A percentile compares a stretch with the other conserved stretches of the same genome.
These are phyloP conservation scores for Rotaria macrura DNA, from an alignment of 2,888 invertebrate genomes.

Conservation along the genomic window DNA sequence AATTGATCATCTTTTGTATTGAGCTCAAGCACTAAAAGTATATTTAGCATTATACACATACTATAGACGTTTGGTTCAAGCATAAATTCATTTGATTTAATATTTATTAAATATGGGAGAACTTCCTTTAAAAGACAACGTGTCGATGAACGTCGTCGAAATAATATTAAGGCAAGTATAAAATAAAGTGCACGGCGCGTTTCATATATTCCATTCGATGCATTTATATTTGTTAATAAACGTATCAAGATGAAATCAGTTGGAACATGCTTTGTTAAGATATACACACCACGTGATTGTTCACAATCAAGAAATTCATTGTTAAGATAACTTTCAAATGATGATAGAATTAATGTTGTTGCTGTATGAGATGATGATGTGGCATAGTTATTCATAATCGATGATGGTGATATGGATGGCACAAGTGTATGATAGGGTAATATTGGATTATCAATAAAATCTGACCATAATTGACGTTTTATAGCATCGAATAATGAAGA, in stretches of 20 bases:
- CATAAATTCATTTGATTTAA: constrained; percentile 10
- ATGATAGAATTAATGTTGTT: background rate
- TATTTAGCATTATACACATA: background rate
- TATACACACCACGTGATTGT: background rate
- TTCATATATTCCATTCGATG: constrained; percentile 1
- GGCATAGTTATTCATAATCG: background rate
- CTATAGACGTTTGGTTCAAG: constrained; percentile 6
- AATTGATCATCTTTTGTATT: background rate
- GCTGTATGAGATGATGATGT: background rate
- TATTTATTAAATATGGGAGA: constrained; percentile 18
- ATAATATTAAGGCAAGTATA: background rate
- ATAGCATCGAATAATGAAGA: background rate
- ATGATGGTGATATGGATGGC: background rate
- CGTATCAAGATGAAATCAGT: background rate
- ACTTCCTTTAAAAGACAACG: background rate
- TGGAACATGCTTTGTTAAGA: background rate
- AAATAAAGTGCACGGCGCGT: background rate
- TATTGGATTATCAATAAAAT: constrained; percentile 5
- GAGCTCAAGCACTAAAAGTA: background rate
- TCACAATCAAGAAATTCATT: constrained; percentile 7
- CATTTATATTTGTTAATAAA: constrained; percentile 10
- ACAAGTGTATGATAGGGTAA: background rate
- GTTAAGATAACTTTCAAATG: background rate
- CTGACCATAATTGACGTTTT: constrained; percentile 14
- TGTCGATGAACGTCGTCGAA: background rate